A percentile compares a stretch with the other conserved stretches of the same genome.
Evolutionary conservation across 1,140 invertebrate genomes (phyloP).

Genomic region (Sesamia nonagrioides): DNA sequence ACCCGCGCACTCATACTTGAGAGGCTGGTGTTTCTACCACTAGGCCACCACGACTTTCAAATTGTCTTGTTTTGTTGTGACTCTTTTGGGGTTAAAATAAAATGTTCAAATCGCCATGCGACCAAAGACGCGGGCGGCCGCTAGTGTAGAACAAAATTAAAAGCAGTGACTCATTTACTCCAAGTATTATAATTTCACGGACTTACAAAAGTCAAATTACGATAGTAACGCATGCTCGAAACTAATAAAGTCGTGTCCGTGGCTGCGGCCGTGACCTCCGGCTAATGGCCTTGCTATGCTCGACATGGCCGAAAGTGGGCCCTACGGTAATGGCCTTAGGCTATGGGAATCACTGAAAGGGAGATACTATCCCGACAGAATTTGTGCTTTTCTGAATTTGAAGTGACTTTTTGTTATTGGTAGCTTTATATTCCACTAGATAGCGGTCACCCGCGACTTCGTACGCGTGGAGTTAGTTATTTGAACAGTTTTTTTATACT

Average conservation of each 20-base stretch:
- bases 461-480: no score
- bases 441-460: no score
- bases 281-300: background rate
- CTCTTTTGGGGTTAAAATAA: no score
- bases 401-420: background rate
- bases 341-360: background rate
- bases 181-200: slow-evolving; percentile 4
- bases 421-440: background rate
- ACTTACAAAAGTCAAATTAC: slow-evolving; percentile 4
- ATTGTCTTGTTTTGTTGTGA: no score
- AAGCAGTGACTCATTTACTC: background rate
- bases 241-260: slow-evolving; percentile 8
- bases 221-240: background rate
- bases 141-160: background rate
- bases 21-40: no score
- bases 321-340: background rate
- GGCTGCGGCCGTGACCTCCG: background rate
- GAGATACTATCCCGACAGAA: background rate
- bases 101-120: no score
- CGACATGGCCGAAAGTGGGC: background rate
- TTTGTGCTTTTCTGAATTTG: background rate
- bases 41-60: no score
- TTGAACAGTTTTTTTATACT: no score
- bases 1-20: no score
- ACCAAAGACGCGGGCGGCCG: no score